phyloP scores from a whole-genome alignment of 2,888 invertebrate species.

The Coremacera marginata region DNA sequence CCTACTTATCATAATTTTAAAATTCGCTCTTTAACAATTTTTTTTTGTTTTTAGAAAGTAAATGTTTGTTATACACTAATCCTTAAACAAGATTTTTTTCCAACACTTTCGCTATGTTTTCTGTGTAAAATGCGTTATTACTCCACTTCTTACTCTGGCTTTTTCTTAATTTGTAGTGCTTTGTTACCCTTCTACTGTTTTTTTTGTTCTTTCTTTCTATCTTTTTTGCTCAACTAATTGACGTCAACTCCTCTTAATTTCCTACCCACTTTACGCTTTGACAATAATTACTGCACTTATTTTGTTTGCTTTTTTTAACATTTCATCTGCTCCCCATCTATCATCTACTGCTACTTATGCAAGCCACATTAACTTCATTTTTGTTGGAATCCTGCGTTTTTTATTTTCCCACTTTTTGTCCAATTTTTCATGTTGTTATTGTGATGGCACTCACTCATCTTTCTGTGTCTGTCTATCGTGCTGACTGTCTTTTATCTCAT shows the following conservation, averaged over 20 bases:
- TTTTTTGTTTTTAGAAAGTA: no score
- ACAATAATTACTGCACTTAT: background rate
- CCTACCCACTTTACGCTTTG: background rate
- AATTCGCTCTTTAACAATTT: no score
- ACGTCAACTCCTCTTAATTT: background rate
- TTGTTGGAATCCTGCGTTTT: background rate
- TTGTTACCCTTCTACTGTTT: background rate
- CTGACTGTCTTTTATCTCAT: background rate
- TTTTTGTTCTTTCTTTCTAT: background rate
- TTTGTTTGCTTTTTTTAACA: background rate
- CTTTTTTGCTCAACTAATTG: background rate
- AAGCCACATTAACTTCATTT: constrained; percentile 18
- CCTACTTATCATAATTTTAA: no score
- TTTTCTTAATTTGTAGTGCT: background rate
- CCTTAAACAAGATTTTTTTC: no score
- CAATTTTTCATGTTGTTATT: background rate
- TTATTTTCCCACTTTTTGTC: background rate
- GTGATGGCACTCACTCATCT: background rate
- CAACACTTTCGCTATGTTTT: no score
- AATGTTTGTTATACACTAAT: no score
- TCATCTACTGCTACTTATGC: constrained; percentile 13
- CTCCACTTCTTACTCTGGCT: background rate
- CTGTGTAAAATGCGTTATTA: no score
- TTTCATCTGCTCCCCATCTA: background rate
- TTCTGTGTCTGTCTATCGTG: background rate